Conservation (phyloP, 2,888 invertebrate genomes). For the Caenorhabditis macrosperma region DNA sequence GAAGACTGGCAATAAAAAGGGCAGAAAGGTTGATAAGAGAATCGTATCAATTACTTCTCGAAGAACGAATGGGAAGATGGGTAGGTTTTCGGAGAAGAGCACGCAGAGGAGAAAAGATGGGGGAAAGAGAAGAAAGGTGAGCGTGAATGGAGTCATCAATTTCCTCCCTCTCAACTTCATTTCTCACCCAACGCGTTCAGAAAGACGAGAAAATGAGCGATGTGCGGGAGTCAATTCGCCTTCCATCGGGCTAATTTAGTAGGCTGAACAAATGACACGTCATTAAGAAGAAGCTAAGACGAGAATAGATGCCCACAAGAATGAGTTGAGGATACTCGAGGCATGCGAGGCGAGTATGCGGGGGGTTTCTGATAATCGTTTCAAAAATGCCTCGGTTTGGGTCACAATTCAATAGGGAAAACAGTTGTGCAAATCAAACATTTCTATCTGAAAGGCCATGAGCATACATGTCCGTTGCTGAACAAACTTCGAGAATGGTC, state of each 20-base stretch:
- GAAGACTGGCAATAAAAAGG: not conserved
- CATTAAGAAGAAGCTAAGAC: not conserved
- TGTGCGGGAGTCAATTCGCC: constrained; percentile 1
- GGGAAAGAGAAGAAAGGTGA: not conserved
- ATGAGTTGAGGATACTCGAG: not conserved
- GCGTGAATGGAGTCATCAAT: constrained; percentile 16
- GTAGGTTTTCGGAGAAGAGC: not conserved
- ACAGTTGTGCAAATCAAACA: constrained; percentile 48
- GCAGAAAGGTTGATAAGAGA: not conserved
- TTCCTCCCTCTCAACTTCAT: constrained; percentile 4
- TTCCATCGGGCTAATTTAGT: not conserved
- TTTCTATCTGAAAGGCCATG: constrained; percentile 36
- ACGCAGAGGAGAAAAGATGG: not conserved
- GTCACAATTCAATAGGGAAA: constrained; percentile 20
- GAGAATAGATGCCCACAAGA: not conserved
- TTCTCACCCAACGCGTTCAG: not conserved
- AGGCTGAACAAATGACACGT: constrained; percentile 9
- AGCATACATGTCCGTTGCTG: constrained; percentile 26
- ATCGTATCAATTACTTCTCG: not conserved
- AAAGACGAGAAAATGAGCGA: not conserved
- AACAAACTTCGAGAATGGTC: constrained; percentile 48
- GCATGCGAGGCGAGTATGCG: not conserved
- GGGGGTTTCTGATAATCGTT: not conserved
- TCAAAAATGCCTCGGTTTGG: constrained; percentile 1
- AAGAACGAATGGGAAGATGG: not conserved